phyloP scores from a whole-genome alignment of 2,113 vertebrate genomes.

The Romanogobio albipinnatus region DNA sequence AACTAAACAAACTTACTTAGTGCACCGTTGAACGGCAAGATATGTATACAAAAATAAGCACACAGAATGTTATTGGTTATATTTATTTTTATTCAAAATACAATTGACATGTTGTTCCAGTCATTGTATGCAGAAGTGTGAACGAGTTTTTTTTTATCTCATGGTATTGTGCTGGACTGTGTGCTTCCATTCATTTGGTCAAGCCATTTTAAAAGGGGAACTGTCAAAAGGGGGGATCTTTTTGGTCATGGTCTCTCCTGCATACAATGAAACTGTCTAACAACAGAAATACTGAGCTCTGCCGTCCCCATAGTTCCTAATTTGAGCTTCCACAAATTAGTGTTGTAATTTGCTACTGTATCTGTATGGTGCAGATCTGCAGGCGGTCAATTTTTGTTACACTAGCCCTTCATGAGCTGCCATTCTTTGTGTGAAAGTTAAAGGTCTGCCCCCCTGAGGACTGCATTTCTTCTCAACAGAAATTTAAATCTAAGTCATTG shows the following conservation, averaged over 20 bases:
- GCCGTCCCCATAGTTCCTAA: background rate
- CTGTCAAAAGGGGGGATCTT: slow-evolving; percentile 22
- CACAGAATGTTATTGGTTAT: background rate
- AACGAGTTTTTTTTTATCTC: background rate
- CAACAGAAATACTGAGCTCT: background rate
- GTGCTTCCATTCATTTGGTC: background rate
- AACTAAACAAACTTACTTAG: background rate
- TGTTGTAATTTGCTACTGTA: background rate
- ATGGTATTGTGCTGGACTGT: background rate
- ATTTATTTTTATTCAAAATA: background rate
- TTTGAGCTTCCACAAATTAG: background rate
- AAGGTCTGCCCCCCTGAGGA: slow-evolving; percentile 5
- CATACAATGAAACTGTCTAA: slow-evolving; percentile 36
- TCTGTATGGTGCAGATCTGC: background rate
- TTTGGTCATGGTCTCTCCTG: background rate
- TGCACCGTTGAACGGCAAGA: background rate
- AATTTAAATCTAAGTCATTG: slow-evolving; percentile 25
- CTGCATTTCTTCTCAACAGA: slow-evolving; percentile 13
- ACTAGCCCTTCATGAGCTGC: background rate
- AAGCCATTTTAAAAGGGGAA: background rate
- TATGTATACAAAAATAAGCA: background rate
- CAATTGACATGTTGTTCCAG: background rate
- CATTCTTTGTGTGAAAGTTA: slow-evolving; percentile 11
- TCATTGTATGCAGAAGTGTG: background rate
- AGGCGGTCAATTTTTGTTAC: background rate